Conservation (phyloP, 37 sponge, comb jelly and placozoan species). For the Haliclona indistincta region DNA sequence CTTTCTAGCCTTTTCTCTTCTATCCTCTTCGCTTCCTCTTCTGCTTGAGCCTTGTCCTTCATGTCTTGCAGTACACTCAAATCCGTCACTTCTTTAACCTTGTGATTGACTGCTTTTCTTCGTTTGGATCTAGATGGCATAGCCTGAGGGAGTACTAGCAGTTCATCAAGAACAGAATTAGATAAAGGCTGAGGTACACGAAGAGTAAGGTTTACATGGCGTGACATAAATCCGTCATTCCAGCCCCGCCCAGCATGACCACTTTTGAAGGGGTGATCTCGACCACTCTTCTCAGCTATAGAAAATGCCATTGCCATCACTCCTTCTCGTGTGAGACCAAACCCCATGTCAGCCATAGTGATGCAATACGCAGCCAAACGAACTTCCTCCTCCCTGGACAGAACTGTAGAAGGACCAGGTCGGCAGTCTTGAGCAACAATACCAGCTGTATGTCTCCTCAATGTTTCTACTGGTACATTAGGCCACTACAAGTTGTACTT, state of each 20-base stretch:
- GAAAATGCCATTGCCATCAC: conserved; percentile 36
- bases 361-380: conserved; percentile 17
- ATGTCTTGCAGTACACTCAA: too few relatives aligned
- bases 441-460: conserved; percentile 17
- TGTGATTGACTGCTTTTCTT: too few relatives aligned
- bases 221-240: conserved; percentile 32
- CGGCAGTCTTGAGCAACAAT: conserved; percentile 5
- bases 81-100: too few relatives aligned
- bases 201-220: conserved; percentile 26
- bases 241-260: conserved; percentile 39
- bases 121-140: too few relatives aligned
- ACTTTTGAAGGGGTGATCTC: conserved; percentile 33
- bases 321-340: conserved; percentile 36
- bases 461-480: conserved; percentile 31
- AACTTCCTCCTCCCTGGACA: conserved; percentile 40
- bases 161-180: too few relatives aligned
- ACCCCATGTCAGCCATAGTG: conserved; percentile 46
- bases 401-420: conserved; percentile 27
- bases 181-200: conserved; percentile 33
- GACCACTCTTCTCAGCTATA: conserved; percentile 39
- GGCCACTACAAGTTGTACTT: too few relatives aligned
- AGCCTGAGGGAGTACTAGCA: too few relatives aligned
- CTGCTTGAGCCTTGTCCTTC: too few relatives aligned
- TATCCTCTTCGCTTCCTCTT: too few relatives aligned
- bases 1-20: too few relatives aligned